A percentile compares a stretch with the other conserved stretches of the same genome.
phyloP scores from a whole-genome alignment of 2,797 vertebrate species.

The Garrulus glandarius region DNA sequence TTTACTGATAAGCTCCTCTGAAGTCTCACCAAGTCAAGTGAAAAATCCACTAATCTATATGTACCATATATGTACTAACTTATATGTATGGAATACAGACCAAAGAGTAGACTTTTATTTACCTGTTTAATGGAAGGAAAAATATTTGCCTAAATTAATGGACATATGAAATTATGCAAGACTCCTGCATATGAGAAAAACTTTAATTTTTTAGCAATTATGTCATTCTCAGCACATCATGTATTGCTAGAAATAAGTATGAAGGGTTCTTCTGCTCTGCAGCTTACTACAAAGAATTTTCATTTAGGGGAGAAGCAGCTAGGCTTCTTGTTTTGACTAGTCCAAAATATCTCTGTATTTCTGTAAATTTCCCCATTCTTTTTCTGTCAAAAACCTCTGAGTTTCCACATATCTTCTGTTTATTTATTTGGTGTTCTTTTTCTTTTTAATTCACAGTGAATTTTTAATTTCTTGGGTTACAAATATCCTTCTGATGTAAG shows the following conservation, averaged over 20 bases:
- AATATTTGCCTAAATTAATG: neutral
- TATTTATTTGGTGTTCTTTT: neutral
- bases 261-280: neutral
- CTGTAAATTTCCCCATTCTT: neutral
- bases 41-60: neutral
- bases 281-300: neutral
- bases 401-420: neutral
- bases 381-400: neutral
- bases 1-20: neutral
- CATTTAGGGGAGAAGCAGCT: neutral
- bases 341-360: neutral
- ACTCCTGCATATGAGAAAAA: neutral
- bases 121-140: neutral
- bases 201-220: neutral
- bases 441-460: neutral
- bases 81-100: neutral
- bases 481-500: neutral
- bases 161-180: neutral
- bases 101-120: neutral
- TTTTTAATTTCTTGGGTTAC: neutral
- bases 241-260: neutral
- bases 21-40: neutral
- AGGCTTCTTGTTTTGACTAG: neutral
- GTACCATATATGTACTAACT: neutral
- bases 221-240: neutral